Evolutionary conservation across 1,140 invertebrate species (phyloP).

Genomic region (Euura lappo): DNA sequence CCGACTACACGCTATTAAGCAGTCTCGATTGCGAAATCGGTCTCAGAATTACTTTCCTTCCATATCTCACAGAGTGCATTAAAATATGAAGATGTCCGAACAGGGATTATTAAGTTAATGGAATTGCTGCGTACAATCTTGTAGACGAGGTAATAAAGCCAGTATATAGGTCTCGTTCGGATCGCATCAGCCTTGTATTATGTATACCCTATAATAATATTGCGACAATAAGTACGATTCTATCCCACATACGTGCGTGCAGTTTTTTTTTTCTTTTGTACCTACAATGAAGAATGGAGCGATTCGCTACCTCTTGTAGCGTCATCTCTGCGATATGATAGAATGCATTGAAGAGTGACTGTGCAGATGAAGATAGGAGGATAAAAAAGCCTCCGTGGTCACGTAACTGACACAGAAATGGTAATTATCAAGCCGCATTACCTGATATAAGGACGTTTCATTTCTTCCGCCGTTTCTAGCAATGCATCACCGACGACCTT

Average conservation of each 20-base stretch:
- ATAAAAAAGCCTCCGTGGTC: not conserved
- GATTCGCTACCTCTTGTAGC: not conserved
- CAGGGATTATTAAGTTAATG: no score
- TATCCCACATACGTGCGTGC: not conserved
- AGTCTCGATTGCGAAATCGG: no score
- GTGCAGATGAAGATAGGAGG: not conserved
- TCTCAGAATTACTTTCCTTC: no score
- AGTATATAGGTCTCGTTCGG: no score
- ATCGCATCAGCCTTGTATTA: no score
- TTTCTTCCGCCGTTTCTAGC: constrained; percentile 6
- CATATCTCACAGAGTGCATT: no score
- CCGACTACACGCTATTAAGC: no score
- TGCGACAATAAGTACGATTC: not conserved
- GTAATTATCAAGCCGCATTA: constrained; percentile 25
- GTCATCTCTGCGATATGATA: not conserved
- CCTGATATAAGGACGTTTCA: not conserved
- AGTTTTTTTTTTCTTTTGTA: not conserved
- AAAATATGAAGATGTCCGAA: no score
- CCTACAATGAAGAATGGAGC: not conserved
- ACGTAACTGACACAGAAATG: constrained; percentile 40
- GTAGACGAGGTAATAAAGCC: no score
- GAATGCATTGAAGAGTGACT: not conserved
- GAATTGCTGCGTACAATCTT: no score
- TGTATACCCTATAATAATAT: not conserved
- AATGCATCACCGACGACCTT: constrained; percentile 28